Base-by-base conservation (phyloP, 2,113 vertebrate species). In the Accipiter cooperii region DNA sequence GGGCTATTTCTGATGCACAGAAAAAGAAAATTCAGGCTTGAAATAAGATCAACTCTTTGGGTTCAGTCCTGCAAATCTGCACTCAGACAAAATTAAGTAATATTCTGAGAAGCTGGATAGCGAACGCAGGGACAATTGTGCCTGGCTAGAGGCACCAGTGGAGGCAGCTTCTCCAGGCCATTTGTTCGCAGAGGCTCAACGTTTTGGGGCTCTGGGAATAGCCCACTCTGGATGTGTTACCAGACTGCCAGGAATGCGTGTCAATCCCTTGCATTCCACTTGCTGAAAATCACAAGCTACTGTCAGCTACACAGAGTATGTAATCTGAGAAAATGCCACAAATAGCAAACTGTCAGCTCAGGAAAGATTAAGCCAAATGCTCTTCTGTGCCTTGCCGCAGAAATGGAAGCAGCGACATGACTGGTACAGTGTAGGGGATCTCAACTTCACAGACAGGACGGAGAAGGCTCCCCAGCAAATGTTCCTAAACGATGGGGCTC, bases 261-360 rank as follows among this genome's bases (percentile, higher is more conserved):
- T 87, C 94, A 79, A 91, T 95, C 66, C 63, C 54, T 95, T 80
- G 31, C 85, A 83, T 90, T 85, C 77, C 70, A 69, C 81, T 95
- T 92, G 74, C 96, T 94, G 83, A 92, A 94, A 96, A 94, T 95
- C 94, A 68, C 80, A 84, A 92, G 74, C 61, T 94, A 60, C 95
- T 96, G 96, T 96, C 95, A 96, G 89, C 83, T 79, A 79, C 76
- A 78, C 8, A 1, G 57, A 57, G 75, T 74, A 73, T 73, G 66
- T 94, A 95, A 93, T 96, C 89, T 82, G 91, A 82, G 84, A 95
- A 97, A 97, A 97, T 69, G 86, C 94, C 89, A 91, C 92, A 89
- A 97, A 97, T 94, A 96, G 95, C 77, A 71, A 95, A 89, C 95
- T 96, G 95, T 96, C 93, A 91, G 89, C 74, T 79, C 93, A 93